These are phyloP conservation scores for Lepidochrysops patricia DNA, from an alignment of 2,888 invertebrate species.

Conservation along the genomic window DNA sequence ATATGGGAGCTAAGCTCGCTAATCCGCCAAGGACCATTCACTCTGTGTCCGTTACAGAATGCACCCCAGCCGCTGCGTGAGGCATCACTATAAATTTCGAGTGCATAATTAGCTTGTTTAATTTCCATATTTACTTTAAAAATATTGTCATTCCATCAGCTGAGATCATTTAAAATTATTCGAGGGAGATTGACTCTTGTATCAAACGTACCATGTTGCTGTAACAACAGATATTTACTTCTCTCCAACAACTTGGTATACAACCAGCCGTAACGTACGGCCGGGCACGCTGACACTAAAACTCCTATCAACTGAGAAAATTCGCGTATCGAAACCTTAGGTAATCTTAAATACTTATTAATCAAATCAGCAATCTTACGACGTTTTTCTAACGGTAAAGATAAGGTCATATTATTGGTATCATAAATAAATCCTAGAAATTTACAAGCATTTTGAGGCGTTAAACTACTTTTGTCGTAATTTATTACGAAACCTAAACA, in stretches of 20 bases:
- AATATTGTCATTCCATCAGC: slow-evolving; percentile 16
- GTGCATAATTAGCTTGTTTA: neutral
- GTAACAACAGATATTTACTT: slow-evolving; percentile 16
- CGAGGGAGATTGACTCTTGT: slow-evolving; percentile 11
- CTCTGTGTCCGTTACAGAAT: slow-evolving; percentile 14
- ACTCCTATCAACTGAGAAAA: slow-evolving; percentile 22
- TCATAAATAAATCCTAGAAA: slow-evolving; percentile 15
- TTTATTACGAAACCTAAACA: slow-evolving; percentile 19
- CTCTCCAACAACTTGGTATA: slow-evolving; percentile 22
- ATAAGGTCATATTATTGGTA: neutral
- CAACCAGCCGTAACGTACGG: slow-evolving; percentile 21
- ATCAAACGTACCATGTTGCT: slow-evolving; percentile 5
- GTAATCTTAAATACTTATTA: slow-evolving; percentile 4
- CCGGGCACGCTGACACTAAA: slow-evolving; percentile 24
- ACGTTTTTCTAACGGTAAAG: slow-evolving; percentile 16
- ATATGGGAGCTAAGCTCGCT: neutral
- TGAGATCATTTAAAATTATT: slow-evolving; percentile 10
- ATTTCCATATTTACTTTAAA: neutral
- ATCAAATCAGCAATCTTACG: slow-evolving; percentile 5
- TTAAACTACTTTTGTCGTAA: slow-evolving; percentile 17
- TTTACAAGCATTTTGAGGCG: slow-evolving; percentile 13
- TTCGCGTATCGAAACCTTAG: slow-evolving; percentile 18
- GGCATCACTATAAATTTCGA: slow-evolving; percentile 21
- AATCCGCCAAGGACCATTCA: slow-evolving; percentile 16
- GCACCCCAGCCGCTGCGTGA: slow-evolving; percentile 22